A percentile compares a stretch with the other conserved stretches of the same genome.
These are phyloP conservation scores for Mythimna pallens DNA, from an alignment of 2,888 invertebrate species.

Conservation along the genomic window DNA sequence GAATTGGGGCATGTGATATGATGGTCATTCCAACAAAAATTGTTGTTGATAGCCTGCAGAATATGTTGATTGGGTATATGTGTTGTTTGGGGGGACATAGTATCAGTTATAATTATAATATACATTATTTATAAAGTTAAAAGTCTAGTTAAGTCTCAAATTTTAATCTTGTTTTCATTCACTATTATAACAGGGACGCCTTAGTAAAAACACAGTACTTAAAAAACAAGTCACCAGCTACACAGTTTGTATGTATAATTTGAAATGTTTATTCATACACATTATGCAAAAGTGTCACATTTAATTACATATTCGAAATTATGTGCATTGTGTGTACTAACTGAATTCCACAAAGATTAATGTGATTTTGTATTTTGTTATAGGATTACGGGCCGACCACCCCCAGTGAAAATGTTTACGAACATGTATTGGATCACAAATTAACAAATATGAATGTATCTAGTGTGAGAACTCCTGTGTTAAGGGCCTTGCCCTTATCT, in stretches of 20 bases:
- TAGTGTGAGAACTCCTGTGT: slow-evolving; percentile 86
- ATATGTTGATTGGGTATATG: slow-evolving; percentile 71
- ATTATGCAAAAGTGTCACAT: slow-evolving; percentile 36
- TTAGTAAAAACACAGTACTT: slow-evolving; percentile 8
- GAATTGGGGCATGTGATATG: slow-evolving; percentile 75
- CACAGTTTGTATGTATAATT: slow-evolving; percentile 36
- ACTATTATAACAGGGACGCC: slow-evolving; percentile 6
- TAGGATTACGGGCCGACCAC: slow-evolving; percentile 90
- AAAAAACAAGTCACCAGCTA: slow-evolving; percentile 17
- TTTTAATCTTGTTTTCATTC: slow-evolving; percentile 2
- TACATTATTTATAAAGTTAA: slow-evolving; percentile 15
- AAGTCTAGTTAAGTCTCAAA: neutral
- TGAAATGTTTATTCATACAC: slow-evolving; percentile 40
- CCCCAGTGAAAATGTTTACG: slow-evolving; percentile 89
- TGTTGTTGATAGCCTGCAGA: slow-evolving; percentile 49
- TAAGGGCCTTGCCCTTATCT: slow-evolving; percentile 84
- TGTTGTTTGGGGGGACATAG: slow-evolving; percentile 58
- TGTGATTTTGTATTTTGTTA: slow-evolving; percentile 74
- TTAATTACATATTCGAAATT: slow-evolving; percentile 32
- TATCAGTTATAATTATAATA: slow-evolving; percentile 25
- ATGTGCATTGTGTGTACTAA: slow-evolving; percentile 29
- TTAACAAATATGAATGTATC: slow-evolving; percentile 87
- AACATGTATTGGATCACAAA: slow-evolving; percentile 87
- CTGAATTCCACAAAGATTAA: slow-evolving; percentile 37
- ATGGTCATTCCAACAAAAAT: slow-evolving; percentile 60